Evolutionary conservation across 2,797 vertebrate genomes (phyloP).

Genomic region (Crenichthys baileyi): DNA sequence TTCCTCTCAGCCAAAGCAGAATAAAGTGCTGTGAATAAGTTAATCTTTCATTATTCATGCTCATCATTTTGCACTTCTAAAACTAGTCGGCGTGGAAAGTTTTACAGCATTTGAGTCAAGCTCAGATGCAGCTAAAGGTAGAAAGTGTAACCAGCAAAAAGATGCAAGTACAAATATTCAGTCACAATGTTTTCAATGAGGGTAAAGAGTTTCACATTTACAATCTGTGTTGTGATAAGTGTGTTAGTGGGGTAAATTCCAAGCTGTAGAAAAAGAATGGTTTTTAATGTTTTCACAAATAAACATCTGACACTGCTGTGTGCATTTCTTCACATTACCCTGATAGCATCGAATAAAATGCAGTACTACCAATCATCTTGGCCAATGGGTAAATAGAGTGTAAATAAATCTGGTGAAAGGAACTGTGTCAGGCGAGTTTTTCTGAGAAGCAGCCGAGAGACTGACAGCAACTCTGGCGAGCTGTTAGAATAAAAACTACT

Average conservation of each 20-base stretch:
- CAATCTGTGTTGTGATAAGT: too few species aligned
- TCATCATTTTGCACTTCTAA: slow-evolving; percentile 8
- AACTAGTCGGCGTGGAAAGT: neutral
- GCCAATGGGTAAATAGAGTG: neutral
- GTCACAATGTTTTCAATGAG: neutral
- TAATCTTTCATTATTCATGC: slow-evolving; percentile 3
- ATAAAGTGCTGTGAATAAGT: slow-evolving; percentile 2
- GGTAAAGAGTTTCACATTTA: neutral
- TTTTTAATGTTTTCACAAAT: neutral
- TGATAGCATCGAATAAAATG: neutral
- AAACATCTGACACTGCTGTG: neutral
- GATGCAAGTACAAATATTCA: neutral
- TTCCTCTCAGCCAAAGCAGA: neutral
- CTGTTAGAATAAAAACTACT: neutral
- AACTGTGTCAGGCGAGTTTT: neutral
- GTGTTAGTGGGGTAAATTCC: neutral
- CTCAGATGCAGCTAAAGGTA: neutral
- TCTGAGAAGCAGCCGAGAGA: neutral
- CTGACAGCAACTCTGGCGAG: neutral
- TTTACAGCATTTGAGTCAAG: neutral
- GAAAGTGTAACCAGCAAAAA: neutral
- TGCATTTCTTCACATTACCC: neutral
- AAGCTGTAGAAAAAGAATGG: neutral
- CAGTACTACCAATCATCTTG: neutral
- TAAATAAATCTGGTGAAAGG: neutral